phyloP scores from a whole-genome alignment of 1,140 invertebrate species.

The Cydia pomonella region DNA sequence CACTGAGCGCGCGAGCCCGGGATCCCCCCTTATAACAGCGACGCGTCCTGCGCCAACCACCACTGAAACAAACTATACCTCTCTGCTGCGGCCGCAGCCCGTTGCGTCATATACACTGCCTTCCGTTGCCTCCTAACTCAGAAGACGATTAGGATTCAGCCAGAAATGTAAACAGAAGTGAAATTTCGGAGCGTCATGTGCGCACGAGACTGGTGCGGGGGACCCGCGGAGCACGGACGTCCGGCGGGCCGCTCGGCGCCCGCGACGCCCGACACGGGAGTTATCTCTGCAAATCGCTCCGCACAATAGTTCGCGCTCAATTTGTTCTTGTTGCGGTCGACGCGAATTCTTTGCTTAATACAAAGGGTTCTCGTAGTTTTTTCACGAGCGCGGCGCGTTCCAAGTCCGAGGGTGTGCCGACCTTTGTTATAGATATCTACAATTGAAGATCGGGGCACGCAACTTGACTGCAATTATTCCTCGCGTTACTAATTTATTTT shows the following conservation, averaged over 20 bases:
- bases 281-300: slow-evolving; percentile 77
- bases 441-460: slow-evolving; percentile 52
- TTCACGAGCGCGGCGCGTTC: slow-evolving; percentile 54
- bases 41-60: slow-evolving; percentile 72
- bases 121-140: slow-evolving; percentile 35
- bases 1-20: slow-evolving; percentile 75
- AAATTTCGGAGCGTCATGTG: not conserved
- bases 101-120: slow-evolving; percentile 55
- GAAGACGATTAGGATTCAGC: slow-evolving; percentile 33
- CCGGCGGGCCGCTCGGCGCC: slow-evolving; percentile 55
- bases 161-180: slow-evolving; percentile 46
- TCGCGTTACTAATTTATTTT: slow-evolving; percentile 52
- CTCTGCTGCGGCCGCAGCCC: slow-evolving; percentile 43
- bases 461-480: slow-evolving; percentile 59
- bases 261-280: slow-evolving; percentile 62
- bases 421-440: slow-evolving; percentile 57
- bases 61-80: slow-evolving; percentile 50
- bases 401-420: slow-evolving; percentile 50
- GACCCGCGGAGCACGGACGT: slow-evolving; percentile 66
- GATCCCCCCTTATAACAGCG: slow-evolving; percentile 76
- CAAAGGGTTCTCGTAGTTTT: slow-evolving; percentile 71
- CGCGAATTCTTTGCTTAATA: slow-evolving; percentile 74
- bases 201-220: slow-evolving; percentile 51
- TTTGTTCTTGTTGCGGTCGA: slow-evolving; percentile 78
- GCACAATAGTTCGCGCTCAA: slow-evolving; percentile 75